Percentiles rank a stretch among this genome's conserved stretches.
These are phyloP conservation scores for cattle (Bos taurus) DNA, from an alignment of 2,113 vertebrate genomes.

Conservation along the genomic window ARS-UCD2.0 NC_037330.1:22823001-22823500, in stretches of 20 bases:
- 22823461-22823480: neutral
- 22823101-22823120: neutral
- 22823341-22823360: neutral
- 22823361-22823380: neutral
- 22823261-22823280: neutral
- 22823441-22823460: neutral
- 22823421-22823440: neutral
- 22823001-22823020: neutral
- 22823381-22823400: neutral
- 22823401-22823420: neutral
- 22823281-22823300: neutral
- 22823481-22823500: neutral
- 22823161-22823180: neutral
- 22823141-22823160: neutral
- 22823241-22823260: neutral
- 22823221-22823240: neutral
- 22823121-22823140: neutral
- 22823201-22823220: neutral
- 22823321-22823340: neutral
- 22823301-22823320: neutral
- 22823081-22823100: neutral
- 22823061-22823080: neutral
- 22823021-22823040: neutral
- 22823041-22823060: neutral
- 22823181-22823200: neutral